Percentiles rank a stretch among this genome's conserved stretches.
Evolutionary conservation across 2,888 invertebrate genomes (phyloP).

Genomic region (Helicoverpa assulta): DNA sequence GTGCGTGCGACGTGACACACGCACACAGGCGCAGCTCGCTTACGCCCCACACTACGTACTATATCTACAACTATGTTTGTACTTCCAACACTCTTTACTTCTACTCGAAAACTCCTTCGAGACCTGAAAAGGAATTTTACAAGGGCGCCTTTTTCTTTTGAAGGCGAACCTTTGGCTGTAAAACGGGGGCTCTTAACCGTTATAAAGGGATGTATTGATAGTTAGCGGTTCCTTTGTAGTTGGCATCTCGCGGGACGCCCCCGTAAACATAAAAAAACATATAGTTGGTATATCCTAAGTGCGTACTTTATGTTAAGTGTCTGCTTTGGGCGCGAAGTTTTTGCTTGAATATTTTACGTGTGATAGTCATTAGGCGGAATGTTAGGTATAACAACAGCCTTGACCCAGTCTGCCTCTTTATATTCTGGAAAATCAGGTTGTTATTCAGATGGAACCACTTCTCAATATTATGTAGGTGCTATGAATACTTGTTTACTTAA

Average conservation of each 20-base stretch:
- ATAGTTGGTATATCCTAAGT: conserved; percentile 54
- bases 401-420: conserved; percentile 56
- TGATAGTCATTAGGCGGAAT: conserved; percentile 43
- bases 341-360: conserved; percentile 48
- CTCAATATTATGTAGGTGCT: conserved; percentile 48
- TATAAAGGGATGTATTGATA: conserved; percentile 78
- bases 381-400: conserved; percentile 53
- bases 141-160: conserved; percentile 85
- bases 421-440: conserved; percentile 57
- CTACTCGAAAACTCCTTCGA: conserved; percentile 80
- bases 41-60: conserved; percentile 79
- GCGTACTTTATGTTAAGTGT: conserved; percentile 55
- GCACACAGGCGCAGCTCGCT: conserved; percentile 70
- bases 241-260: conserved; percentile 69
- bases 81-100: conserved; percentile 68
- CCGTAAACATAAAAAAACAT: conserved; percentile 72
- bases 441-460: conserved; percentile 55
- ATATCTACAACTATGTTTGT: conserved; percentile 73
- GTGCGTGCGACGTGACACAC: conserved; percentile 75
- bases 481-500: conserved; percentile 55
- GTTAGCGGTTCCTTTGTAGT: conserved; percentile 80
- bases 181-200: conserved; percentile 79
- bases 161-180: conserved; percentile 80
- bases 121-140: conserved; percentile 87
- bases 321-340: conserved; percentile 39